These are phyloP conservation scores for Elmis aenea DNA, from an alignment of 2,888 invertebrate species.

Conservation along the genomic window DNA sequence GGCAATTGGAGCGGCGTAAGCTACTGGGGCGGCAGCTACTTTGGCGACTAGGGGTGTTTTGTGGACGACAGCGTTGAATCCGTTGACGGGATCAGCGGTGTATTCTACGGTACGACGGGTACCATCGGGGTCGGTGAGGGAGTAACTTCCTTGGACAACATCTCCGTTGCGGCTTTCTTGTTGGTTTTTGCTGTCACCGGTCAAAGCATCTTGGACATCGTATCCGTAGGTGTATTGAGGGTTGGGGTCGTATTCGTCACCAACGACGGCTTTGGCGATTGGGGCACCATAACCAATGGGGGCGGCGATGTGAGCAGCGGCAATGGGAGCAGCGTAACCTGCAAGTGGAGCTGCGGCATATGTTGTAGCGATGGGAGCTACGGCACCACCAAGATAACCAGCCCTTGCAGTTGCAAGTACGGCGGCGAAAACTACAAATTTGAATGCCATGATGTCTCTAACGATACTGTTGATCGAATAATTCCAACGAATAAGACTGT, in stretches of 20 bases:
- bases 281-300: conserved; percentile 35
- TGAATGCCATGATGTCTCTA: no score
- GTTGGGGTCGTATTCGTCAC: conserved; percentile 49
- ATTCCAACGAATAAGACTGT: no score
- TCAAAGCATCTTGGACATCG: conserved; percentile 51
- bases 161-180: conserved; percentile 52
- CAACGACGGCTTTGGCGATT: conserved; percentile 36
- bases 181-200: conserved; percentile 54
- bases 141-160: conserved; percentile 53
- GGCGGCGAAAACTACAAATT: conserved; percentile 16
- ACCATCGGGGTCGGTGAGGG: conserved; percentile 53
- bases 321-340: conserved; percentile 16
- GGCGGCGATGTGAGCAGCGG: conserved; percentile 30
- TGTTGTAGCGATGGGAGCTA: conserved; percentile 40
- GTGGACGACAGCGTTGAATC: conserved; percentile 56
- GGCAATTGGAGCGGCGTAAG: conserved; percentile 22
- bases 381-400: conserved; percentile 39
- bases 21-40: conserved; percentile 36
- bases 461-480: no score
- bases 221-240: conserved; percentile 55
- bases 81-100: conserved; percentile 54
- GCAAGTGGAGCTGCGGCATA: conserved; percentile 43
- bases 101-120: conserved; percentile 54
- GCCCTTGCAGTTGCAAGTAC: conserved; percentile 25
- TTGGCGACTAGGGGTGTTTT: conserved; percentile 47